Base-by-base conservation (phyloP, 2,888 invertebrate genomes). In the Cephus runcator region DNA sequence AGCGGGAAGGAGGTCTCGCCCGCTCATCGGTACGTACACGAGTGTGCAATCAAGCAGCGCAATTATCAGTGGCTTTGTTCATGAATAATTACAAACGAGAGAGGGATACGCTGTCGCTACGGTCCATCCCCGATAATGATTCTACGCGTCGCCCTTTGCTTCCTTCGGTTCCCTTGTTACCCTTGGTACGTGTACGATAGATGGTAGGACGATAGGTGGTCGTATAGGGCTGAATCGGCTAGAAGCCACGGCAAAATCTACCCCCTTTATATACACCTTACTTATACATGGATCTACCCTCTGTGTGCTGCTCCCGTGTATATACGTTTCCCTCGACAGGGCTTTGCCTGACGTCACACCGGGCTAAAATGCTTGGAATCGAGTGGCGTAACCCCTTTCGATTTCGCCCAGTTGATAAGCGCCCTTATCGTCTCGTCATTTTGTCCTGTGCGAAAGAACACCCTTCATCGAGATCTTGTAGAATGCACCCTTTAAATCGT, bases 11-110 rank as follows among this genome's bases (percentile, higher is more conserved):
- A 74, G 34, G 4, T 83, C 82, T 76, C 81, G 75, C 81, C 68
- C 80, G 83, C 82, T 84, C 87, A 87, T 87, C 84, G 83, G 85
- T 85, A 85, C 85, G 83, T 85, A 85, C 85, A 84, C 85, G 89
- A 86, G 87, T 87, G 86, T 87, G 89, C 89, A 88, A 89, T 88
- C 89, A 89, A 88, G 89, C 88, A 86, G 87, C 85, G 87, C 88
- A 89, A 88, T 89, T 88, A 89, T 89, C 89, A 85, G 84, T 85
- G 87, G 87, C 87, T 89, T 89, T 89, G 89, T 89, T 88, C 88
- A 87, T 88, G 89, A 89, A 89, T 89, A 89, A 89, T 89, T 88
- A 88, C 87, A 88, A 89, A 87, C 86, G 86, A 86, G 88, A 85
- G 86, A 84, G 85, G 82, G 82, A 76, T 76, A 73, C 76, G 69